Evolutionary conservation across 2,113 vertebrate genomes (phyloP).

Genomic region (Grallaria varia): DNA sequence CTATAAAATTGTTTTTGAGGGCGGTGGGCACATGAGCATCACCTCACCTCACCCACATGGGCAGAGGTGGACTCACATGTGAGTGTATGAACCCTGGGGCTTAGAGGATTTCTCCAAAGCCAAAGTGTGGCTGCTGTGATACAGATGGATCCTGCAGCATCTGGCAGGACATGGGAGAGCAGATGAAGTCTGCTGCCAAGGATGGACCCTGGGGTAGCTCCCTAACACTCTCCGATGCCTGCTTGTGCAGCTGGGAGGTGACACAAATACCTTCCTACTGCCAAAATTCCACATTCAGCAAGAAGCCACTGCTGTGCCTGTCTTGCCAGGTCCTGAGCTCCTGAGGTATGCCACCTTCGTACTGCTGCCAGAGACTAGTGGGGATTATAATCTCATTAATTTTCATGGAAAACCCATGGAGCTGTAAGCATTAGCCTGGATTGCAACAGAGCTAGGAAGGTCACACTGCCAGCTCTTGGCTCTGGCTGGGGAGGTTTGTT

Average conservation of each 20-base stretch:
- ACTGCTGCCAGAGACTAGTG: background rate
- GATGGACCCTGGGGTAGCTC: background rate
- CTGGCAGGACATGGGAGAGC: background rate
- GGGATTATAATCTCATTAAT: conserved; percentile 53
- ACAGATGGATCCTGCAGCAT: background rate
- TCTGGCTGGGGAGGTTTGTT: background rate
- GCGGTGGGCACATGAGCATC: rapidly evolving
- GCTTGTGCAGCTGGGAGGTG: background rate
- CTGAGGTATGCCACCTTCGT: background rate
- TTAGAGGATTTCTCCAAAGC: background rate
- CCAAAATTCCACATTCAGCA: background rate
- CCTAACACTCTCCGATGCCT: background rate
- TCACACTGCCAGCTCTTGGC: background rate
- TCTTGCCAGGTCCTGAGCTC: background rate
- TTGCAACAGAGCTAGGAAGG: background rate
- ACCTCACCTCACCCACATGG: rapidly evolving
- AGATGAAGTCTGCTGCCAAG: background rate
- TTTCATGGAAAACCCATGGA: background rate
- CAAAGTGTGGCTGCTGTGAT: background rate
- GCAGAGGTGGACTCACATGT: background rate
- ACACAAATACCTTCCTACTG: background rate
- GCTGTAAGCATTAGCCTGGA: background rate
- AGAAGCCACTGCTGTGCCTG: background rate
- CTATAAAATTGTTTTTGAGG: background rate
- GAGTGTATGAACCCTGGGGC: background rate